Percentiles rank a stretch among this genome's conserved stretches.
Conservation (phyloP, 2,888 invertebrate genomes). For the Drosophila hamatofila region DNA sequence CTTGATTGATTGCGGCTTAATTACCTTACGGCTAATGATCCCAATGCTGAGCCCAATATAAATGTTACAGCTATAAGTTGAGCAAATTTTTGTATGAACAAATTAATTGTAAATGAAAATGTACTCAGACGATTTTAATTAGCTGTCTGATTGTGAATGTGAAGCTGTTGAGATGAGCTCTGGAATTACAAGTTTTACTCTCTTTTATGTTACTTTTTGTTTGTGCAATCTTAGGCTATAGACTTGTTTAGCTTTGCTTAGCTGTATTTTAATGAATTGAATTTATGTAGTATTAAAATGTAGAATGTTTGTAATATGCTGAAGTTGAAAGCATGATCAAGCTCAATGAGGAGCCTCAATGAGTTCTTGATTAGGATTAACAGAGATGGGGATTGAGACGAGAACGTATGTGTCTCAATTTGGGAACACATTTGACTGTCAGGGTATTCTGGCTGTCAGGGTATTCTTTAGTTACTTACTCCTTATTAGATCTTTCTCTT, state of each 20-base stretch:
- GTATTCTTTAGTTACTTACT: too few relatives aligned
- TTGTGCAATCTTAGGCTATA: not conserved
- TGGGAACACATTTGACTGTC: too few relatives aligned
- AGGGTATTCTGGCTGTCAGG: too few relatives aligned
- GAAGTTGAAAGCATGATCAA: too few relatives aligned
- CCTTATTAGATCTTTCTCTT: too few relatives aligned
- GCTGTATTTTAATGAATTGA: not conserved
- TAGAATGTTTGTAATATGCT: too few relatives aligned
- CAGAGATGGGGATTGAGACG: too few relatives aligned
- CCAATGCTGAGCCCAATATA: constrained; percentile 29
- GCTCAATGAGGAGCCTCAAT: too few relatives aligned
- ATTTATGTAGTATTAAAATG: not conserved
- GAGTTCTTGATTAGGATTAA: too few relatives aligned
- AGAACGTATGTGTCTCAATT: too few relatives aligned
- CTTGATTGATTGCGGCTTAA: constrained; percentile 72
- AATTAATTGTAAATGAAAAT: not conserved
- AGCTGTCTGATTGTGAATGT: constrained; percentile 1
- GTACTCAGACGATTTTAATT: constrained; percentile 12
- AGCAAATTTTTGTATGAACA: not conserved
- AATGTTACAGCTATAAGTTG: not conserved
- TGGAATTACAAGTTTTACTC: not conserved
- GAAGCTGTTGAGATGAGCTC: not conserved
- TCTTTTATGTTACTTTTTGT: not conserved
- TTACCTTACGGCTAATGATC: constrained; percentile 63
- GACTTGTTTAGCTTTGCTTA: not conserved